Evolutionary conservation across 2,113 vertebrate genomes (phyloP).

Genomic region (cattle (Bos taurus)): DNA sequence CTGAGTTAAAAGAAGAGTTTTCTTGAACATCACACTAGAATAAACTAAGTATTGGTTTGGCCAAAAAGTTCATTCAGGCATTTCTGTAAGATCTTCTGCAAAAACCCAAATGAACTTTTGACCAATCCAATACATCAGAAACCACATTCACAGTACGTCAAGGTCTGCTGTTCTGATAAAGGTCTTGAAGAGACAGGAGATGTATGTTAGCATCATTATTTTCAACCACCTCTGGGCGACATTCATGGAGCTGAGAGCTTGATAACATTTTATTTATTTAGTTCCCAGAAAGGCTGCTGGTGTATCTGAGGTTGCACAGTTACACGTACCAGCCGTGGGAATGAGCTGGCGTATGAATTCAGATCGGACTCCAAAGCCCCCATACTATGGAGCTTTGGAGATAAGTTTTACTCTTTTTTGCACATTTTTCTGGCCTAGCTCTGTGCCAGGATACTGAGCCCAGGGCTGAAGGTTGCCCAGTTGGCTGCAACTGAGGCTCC

Average conservation of each 20-base stretch:
- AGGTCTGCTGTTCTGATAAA: neutral
- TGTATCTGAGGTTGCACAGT: neutral
- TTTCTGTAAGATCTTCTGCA: neutral
- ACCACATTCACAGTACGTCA: neutral
- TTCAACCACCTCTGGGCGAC: neutral
- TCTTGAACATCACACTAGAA: neutral
- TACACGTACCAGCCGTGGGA: rapidly evolving
- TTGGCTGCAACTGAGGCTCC: neutral
- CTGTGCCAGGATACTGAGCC: neutral
- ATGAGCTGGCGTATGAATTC: neutral
- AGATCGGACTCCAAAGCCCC: neutral
- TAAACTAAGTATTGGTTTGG: neutral
- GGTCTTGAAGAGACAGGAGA: neutral
- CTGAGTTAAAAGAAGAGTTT: neutral
- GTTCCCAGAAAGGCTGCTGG: neutral
- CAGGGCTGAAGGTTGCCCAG: neutral
- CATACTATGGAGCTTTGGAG: neutral
- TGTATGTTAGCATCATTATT: neutral
- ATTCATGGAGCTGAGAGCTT: neutral
- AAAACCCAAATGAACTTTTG: neutral
- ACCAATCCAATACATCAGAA: neutral
- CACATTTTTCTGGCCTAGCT: neutral
- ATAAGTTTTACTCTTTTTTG: neutral
- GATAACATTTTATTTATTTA: neutral
- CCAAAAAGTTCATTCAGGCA: neutral